phyloP scores from a whole-genome alignment of 2,888 invertebrate species.

The Micoletzkya japonica region DNA sequence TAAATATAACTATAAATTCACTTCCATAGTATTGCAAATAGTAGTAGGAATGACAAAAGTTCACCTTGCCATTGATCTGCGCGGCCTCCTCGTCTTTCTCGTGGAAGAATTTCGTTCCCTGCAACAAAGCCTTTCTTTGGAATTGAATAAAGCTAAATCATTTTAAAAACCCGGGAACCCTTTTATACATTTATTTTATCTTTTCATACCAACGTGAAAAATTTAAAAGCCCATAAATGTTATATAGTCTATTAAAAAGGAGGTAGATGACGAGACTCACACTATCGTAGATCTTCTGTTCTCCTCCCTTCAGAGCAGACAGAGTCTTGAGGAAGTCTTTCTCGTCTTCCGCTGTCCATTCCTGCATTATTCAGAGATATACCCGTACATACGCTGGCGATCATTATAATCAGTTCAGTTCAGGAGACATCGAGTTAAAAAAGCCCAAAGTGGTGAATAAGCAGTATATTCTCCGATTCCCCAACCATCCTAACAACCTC shows the following conservation, averaged over 20 bases:
- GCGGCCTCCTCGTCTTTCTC: constrained; percentile 68
- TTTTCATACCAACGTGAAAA: too few relatives aligned
- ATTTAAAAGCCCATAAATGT: too few relatives aligned
- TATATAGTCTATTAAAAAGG: background rate
- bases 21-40: background rate
- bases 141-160: background rate
- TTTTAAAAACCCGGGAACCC: background rate
- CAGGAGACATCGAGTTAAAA: too few relatives aligned
- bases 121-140: background rate
- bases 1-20: background rate
- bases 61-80: constrained; percentile 32
- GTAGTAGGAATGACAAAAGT: background rate
- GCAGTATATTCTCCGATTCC: too few relatives aligned
- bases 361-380: constrained; percentile 64
- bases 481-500: too few relatives aligned
- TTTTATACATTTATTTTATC: background rate
- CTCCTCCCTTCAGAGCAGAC: constrained; percentile 81
- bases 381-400: background rate
- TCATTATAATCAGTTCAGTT: constrained; percentile 19
- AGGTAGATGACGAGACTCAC: background rate
- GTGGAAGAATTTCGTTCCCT: constrained; percentile 31
- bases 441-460: too few relatives aligned
- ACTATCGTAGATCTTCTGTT: constrained; percentile 83
- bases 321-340: constrained; percentile 85
- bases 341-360: constrained; percentile 76